Percentiles rank a stretch among this genome's conserved stretches.
Conservation (phyloP, 2,797 vertebrate species). For the Sparidentex hasta region DNA sequence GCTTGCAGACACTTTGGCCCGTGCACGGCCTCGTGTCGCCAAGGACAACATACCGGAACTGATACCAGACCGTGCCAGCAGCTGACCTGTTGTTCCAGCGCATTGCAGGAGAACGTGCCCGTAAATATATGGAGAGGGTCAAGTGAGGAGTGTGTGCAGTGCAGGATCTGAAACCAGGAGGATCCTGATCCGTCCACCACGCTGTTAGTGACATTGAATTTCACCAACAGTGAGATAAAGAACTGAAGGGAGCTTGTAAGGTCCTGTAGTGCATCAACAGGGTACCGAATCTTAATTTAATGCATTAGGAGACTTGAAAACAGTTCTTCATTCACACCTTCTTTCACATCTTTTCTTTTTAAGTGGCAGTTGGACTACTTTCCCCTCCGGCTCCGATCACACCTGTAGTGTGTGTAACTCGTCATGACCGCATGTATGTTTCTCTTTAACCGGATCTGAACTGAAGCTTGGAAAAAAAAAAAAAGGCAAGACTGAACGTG, state of each 20-base stretch:
- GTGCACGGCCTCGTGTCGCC: too few species aligned
- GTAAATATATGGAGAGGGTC: too few species aligned
- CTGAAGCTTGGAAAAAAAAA: too few species aligned
- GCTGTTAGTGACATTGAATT: background rate
- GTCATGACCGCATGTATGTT: accelerated
- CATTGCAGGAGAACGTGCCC: background rate
- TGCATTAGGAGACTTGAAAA: too few species aligned
- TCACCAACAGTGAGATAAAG: background rate
- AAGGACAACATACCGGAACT: too few species aligned
- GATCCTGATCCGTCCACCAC: background rate
- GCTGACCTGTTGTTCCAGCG: background rate
- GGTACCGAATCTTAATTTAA: background rate
- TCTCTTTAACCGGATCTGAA: background rate
- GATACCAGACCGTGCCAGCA: too few species aligned
- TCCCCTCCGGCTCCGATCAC: background rate
- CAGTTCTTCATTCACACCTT: too few species aligned
- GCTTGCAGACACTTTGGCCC: background rate
- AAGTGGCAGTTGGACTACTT: background rate
- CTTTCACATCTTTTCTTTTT: background rate
- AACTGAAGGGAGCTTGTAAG: background rate
- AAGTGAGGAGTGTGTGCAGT: background rate
- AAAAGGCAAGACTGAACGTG: background rate
- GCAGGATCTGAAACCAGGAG: background rate
- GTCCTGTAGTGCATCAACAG: background rate
- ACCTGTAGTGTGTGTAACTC: background rate